Conservation (phyloP, 2,113 vertebrate species). For the Prinia subflava region DNA sequence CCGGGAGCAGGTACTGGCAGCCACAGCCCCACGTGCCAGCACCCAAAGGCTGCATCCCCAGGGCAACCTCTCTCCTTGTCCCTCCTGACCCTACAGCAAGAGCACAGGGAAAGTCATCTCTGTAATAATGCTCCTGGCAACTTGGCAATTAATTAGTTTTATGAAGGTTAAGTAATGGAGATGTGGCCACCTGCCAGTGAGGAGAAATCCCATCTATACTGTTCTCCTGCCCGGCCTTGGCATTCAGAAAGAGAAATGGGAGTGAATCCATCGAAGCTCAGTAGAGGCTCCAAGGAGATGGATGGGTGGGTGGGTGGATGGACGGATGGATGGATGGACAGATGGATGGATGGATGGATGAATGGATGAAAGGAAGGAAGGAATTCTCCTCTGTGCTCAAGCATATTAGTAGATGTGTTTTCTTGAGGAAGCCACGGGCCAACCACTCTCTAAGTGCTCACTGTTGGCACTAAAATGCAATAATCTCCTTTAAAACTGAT, state of each 20-base stretch:
- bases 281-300: background rate
- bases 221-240: rapidly evolving
- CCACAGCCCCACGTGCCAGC: background rate
- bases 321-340: background rate
- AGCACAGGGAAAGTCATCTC: background rate
- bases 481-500: background rate
- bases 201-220: background rate
- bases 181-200: background rate
- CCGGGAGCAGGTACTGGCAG: constrained; percentile 66
- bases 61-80: background rate
- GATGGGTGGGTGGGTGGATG: background rate
- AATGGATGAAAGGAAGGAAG: background rate
- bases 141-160: background rate
- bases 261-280: background rate
- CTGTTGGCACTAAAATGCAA: background rate
- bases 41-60: rapidly evolving
- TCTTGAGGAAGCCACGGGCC: background rate
- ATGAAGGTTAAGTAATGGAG: background rate
- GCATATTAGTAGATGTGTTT: background rate
- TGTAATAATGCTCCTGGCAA: background rate
- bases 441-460: background rate
- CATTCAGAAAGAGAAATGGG: background rate
- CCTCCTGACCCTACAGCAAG: background rate
- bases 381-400: background rate
- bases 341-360: background rate